These are phyloP conservation scores for Melanerpes formicivorus DNA, from an alignment of 2,113 vertebrate species.

Conservation along the genomic window DNA sequence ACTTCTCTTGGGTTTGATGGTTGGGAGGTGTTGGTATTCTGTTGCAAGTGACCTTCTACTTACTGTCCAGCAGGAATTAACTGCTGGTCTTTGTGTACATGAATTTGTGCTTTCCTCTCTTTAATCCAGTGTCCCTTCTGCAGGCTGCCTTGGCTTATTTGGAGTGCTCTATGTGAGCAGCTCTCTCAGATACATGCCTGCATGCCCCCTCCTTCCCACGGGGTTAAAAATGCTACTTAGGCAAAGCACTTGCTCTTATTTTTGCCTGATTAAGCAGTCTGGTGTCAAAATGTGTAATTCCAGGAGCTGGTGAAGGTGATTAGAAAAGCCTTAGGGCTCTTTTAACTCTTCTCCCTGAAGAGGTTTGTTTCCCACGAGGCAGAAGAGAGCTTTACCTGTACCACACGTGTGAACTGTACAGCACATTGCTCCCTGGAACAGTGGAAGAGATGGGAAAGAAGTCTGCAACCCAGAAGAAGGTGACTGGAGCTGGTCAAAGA, in stretches of 20 bases:
- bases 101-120: background rate
- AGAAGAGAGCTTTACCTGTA: background rate
- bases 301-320: background rate
- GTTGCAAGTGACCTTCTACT: background rate
- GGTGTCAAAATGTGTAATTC: background rate
- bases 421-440: background rate
- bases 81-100: background rate
- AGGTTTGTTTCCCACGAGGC: fast-evolving
- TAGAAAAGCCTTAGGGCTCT: background rate
- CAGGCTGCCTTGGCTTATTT: background rate
- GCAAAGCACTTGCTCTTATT: background rate
- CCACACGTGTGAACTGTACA: background rate
- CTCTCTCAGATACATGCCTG: background rate
- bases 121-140: background rate
- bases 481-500: background rate
- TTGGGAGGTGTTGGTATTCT: background rate
- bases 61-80: background rate
- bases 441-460: background rate
- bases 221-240: background rate
- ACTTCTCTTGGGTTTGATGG: background rate
- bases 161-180: background rate
- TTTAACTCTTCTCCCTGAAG: background rate
- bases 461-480: background rate
- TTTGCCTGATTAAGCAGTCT: background rate
- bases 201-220: background rate